Percentiles rank a stretch among this genome's conserved stretches.
Evolutionary conservation across 2,888 invertebrate species (phyloP).

Genomic region (Euproctis similis): DNA sequence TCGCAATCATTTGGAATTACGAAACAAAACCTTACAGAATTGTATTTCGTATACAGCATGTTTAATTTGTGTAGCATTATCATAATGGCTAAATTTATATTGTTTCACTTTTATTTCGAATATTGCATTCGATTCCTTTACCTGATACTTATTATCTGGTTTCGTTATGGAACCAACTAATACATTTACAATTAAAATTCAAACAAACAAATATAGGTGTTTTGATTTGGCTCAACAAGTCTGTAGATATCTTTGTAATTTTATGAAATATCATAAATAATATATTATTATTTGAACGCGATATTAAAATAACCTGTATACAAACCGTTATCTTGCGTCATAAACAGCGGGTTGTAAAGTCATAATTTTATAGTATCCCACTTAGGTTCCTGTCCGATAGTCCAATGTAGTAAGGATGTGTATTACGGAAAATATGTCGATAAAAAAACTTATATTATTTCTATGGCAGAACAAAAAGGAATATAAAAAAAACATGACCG

Average conservation of each 20-base stretch:
- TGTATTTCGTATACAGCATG: slow-evolving; percentile 5
- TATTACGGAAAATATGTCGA: slow-evolving; percentile 5
- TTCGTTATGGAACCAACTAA: too few relatives aligned
- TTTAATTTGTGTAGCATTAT: background rate
- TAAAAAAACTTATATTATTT: slow-evolving; percentile 2
- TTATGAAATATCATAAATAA: too few relatives aligned
- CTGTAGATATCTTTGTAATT: too few relatives aligned
- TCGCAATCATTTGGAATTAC: slow-evolving; percentile 22
- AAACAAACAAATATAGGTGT: too few relatives aligned
- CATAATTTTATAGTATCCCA: slow-evolving; percentile 52
- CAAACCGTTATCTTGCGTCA: slow-evolving; percentile 42
- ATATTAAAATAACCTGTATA: slow-evolving; percentile 21
- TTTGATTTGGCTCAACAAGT: too few relatives aligned
- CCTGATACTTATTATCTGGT: too few relatives aligned
- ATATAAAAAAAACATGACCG: background rate
- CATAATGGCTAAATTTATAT: background rate
- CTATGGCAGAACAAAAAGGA: background rate
- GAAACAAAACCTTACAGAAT: slow-evolving; percentile 12
- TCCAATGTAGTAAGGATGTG: slow-evolving; percentile 15
- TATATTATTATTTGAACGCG: background rate
- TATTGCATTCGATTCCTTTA: too few relatives aligned
- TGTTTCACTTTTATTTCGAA: background rate
- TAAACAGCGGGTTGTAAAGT: slow-evolving; percentile 47
- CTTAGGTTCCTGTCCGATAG: slow-evolving; percentile 32
- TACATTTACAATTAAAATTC: too few relatives aligned